These are phyloP conservation scores for Porites divaricata DNA, from an alignment of 92 coral and sea anemone species.

Conservation along the genomic window DNA sequence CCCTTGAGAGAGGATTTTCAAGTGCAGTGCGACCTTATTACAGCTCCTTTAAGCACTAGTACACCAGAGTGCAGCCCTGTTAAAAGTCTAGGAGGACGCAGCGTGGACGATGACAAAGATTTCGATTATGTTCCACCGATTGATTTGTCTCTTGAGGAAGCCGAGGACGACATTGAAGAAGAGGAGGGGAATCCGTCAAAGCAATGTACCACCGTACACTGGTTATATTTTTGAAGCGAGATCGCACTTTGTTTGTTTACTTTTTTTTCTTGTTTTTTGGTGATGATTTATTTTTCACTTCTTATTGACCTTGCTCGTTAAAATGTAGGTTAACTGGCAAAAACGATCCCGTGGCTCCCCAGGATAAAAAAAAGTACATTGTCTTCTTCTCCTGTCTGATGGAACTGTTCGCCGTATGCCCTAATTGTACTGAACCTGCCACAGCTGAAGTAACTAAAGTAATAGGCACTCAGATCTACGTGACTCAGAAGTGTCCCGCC, in stretches of 20 bases:
- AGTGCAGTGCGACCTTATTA: not conserved
- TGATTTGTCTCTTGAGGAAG: not conserved
- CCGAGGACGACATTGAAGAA: not conserved
- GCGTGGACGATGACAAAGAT: not conserved
- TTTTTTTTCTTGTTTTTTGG: not conserved
- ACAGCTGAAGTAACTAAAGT: not conserved
- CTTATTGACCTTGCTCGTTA: not conserved
- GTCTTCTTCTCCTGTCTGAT: constrained; percentile 2
- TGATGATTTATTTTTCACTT: not conserved
- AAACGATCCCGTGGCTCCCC: not conserved
- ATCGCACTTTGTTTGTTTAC: not conserved
- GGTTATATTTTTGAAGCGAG: too few relatives aligned
- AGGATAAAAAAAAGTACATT: not conserved
- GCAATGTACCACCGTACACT: not conserved
- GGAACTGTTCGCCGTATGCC: not conserved
- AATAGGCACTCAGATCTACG: not conserved
- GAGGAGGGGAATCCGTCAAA: not conserved
- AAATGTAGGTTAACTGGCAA: not conserved
- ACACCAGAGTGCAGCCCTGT: not conserved
- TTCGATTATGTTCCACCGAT: not conserved
- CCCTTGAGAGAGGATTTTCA: not conserved
- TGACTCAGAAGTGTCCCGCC: not conserved
- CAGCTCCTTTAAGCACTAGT: not conserved
- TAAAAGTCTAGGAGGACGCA: not conserved
- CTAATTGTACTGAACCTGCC: not conserved